Evolutionary conservation across 2,888 invertebrate species (phyloP), one percentile per base, ranked within the genome.

Genomic region (Tinea trinotella): DNA sequence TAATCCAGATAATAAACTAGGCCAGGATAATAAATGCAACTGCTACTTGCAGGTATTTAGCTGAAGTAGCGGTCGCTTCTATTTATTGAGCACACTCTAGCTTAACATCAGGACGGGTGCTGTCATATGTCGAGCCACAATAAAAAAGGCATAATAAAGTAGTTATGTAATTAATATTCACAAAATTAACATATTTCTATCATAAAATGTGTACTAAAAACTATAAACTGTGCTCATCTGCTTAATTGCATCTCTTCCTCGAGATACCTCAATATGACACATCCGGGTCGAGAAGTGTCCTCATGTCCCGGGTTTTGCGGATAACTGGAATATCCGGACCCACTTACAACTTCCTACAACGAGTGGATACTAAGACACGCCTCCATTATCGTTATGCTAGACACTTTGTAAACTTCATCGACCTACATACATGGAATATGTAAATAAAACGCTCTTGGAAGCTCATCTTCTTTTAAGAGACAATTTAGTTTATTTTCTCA

Each of bases 321-420:
- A 72, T 66, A 69, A 60, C 59, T 62, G 64, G 64, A 69, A 68
- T 67, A 65, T 61, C 63, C 64, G 64, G 57, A 60, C 63, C 62
- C 60, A 67, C 67, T 73, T 64, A 61, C 58, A 61, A 67, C 67
- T 65, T 75, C 71, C 74, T 63, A 62, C 40, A 55, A 30, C 40
- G 40, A 40, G 15, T 40, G 40, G 40, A 40, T 40, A 12, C 13
- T 40, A 40, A 2, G 35, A 40, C 10, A 40, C 40, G 30, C 30
- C 7, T 10, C 30, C 30, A 30, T 30, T 30, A 30, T 30, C 30
- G 30, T 30, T 30, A 30, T 30, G 7, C 30, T 30, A 30, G 30
- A 30, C n/a, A 40, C 40, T 40, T 40, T 13, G 40, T n/a, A 40
- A 40, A 13, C 40, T 40, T 15, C 40, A 40, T 40, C 40, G 40